Conservation (phyloP, 1,140 invertebrate species). For the Pomacea maculata region DNA sequence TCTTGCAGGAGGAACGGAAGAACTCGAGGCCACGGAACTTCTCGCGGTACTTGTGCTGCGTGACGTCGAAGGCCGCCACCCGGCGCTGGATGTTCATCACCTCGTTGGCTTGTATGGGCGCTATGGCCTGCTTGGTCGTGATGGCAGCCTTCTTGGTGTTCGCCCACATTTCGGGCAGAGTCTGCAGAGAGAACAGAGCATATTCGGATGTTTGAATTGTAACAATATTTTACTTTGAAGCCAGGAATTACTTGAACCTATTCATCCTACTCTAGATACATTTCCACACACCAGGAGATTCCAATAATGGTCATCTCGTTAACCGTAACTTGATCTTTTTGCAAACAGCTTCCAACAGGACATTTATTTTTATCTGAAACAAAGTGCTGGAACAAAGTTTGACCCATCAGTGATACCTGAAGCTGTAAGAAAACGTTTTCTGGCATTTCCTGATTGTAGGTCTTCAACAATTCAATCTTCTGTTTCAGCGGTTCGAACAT, state of each 20-base stretch:
- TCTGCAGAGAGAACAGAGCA: conserved; percentile 67
- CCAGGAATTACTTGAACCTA: too few species aligned
- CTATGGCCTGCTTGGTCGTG: conserved; percentile 91
- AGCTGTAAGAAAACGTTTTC: conserved; percentile 68
- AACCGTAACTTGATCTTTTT: too few species aligned
- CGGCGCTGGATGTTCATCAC: conserved; percentile 87
- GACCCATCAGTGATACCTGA: conserved; percentile 52
- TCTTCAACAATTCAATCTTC: conserved; percentile 68
- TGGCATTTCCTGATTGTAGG: conserved; percentile 68
- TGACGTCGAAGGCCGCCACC: conserved; percentile 84
- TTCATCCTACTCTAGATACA: too few species aligned
- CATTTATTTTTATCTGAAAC: too few species aligned
- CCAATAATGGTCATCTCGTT: too few species aligned
- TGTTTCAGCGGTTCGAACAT: conserved; percentile 93
- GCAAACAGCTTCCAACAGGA: too few species aligned
- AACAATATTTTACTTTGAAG: too few species aligned
- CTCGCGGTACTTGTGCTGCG: conserved; percentile 86
- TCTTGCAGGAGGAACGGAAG: conserved; percentile 80
- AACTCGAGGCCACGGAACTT: conserved; percentile 73
- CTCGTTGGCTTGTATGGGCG: conserved; percentile 93
- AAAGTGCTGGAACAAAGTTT: too few species aligned
- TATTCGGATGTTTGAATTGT: too few species aligned
- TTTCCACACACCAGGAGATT: too few species aligned
- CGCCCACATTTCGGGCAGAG: conserved; percentile 94
- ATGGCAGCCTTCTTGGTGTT: conserved; percentile 92